These are phyloP conservation scores for Micrasema longulum DNA, from an alignment of 1,140 invertebrate species.

Conservation along the genomic window DNA sequence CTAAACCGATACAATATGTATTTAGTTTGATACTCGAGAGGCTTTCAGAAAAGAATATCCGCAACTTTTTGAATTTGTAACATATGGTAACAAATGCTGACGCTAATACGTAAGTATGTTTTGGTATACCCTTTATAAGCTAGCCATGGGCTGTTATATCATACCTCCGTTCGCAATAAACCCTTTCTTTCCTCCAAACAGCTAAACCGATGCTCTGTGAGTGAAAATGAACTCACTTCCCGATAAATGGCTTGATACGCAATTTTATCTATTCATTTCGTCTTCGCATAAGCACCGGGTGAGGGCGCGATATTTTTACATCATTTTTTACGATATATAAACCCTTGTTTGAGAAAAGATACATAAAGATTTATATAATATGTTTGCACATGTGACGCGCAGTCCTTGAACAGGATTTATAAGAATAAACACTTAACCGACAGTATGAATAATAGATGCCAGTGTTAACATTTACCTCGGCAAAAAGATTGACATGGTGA, in stretches of 20 bases:
- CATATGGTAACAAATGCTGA: no score
- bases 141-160: neutral
- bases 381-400: neutral
- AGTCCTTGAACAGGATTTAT: conserved; percentile 16
- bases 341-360: neutral
- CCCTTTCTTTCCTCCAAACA: neutral
- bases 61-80: no score
- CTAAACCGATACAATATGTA: no score
- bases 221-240: conserved; percentile 1
- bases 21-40: no score
- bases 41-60: no score
- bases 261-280: conserved; percentile 1
- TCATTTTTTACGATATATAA: conserved; percentile 13
- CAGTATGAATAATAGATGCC: conserved; percentile 11
- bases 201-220: neutral
- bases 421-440: conserved; percentile 20
- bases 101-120: no score
- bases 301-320: conserved; percentile 13
- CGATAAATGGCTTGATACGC: conserved; percentile 12
- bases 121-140: no score
- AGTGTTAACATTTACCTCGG: neutral
- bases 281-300: neutral
- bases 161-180: neutral
- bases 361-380: neutral
- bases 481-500: conserved; percentile 7